These are phyloP conservation scores for Enchytraeus crypticus DNA, from an alignment of 2,888 invertebrate genomes.

Conservation along the genomic window DNA sequence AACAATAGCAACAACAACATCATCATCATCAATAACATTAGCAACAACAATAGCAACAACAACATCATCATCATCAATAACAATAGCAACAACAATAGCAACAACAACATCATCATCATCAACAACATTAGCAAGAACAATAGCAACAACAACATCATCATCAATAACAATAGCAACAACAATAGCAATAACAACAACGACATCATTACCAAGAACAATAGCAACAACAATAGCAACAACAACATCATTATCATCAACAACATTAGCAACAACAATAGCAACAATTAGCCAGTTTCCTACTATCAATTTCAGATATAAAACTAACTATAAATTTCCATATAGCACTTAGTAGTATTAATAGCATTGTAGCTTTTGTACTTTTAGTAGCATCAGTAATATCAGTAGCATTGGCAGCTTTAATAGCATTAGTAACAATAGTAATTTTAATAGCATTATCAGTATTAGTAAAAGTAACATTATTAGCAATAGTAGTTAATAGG, in stretches of 20 bases:
- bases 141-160: background rate
- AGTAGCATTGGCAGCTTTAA: too few species aligned
- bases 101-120: background rate
- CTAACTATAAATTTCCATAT: too few species aligned
- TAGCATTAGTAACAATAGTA: too few species aligned
- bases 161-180: background rate
- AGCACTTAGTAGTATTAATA: too few species aligned
- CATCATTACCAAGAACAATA: background rate
- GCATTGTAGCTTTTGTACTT: too few species aligned
- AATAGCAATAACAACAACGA: background rate
- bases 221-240: background rate
- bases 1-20: background rate
- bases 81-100: background rate
- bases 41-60: background rate
- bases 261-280: background rate
- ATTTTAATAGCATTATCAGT: too few species aligned
- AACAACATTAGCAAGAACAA: background rate
- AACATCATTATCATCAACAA: background rate
- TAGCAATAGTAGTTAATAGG: too few species aligned
- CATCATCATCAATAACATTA: background rate
- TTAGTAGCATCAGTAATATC: too few species aligned
- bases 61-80: background rate
- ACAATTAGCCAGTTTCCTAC: background rate
- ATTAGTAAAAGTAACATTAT: too few species aligned
- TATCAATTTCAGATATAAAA: too few species aligned